These are phyloP conservation scores for Desmophyllum pertusum DNA, from an alignment of 92 coral and sea anemone genomes.

Conservation along the genomic window DNA sequence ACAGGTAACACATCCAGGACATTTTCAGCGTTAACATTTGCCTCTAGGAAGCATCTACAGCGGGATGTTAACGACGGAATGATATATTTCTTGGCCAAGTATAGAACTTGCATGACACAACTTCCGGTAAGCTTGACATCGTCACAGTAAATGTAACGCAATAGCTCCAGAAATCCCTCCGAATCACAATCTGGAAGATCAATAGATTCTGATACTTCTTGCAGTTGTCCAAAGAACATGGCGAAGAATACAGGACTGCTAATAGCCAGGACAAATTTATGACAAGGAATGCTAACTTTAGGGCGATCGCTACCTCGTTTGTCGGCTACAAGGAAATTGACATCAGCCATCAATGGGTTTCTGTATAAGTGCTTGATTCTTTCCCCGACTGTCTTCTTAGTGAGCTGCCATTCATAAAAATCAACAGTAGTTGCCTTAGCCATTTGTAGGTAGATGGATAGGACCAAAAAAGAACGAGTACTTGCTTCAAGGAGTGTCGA, in stretches of 20 bases:
- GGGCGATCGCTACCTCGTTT: neutral
- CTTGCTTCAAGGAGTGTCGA: neutral
- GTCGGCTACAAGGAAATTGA: conserved; percentile 7
- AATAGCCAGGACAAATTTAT: conserved; percentile 52
- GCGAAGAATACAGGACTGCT: conserved; percentile 64
- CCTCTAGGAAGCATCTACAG: conserved; percentile 43
- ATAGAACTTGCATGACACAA: conserved; percentile 52
- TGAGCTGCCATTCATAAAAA: conserved; percentile 9
- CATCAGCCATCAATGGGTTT: conserved; percentile 16
- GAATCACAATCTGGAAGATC: conserved; percentile 61
- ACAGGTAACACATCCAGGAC: conserved; percentile 35
- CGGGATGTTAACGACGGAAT: conserved; percentile 31
- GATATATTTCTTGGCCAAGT: conserved; percentile 56
- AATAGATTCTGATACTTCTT: conserved; percentile 38
- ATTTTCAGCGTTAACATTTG: conserved; percentile 45
- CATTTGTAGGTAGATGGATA: neutral
- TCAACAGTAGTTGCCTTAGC: neutral
- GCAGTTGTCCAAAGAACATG: conserved; percentile 55
- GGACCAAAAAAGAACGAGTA: neutral
- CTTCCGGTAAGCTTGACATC: conserved; percentile 44
- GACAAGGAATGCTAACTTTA: conserved; percentile 20
- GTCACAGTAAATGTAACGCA: conserved; percentile 52
- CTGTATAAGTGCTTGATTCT: conserved; percentile 35
- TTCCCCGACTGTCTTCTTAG: conserved; percentile 7
- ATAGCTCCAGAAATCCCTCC: conserved; percentile 42